A percentile compares a stretch with the other conserved stretches of the same genome.
phyloP scores from a whole-genome alignment of 2,888 invertebrate species.

The Ernsta delagoae region DNA sequence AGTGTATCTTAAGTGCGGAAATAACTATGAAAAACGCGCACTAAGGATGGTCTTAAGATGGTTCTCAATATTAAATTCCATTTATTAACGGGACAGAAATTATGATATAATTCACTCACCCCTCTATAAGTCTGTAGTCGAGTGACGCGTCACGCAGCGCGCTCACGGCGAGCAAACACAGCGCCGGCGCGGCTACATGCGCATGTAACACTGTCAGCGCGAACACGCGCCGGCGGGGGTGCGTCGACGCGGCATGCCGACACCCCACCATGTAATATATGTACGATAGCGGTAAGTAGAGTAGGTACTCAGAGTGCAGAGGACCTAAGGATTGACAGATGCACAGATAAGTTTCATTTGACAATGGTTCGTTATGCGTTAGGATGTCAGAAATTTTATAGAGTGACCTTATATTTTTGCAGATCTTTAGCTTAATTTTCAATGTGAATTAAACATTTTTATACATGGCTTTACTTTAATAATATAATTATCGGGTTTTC shows the following conservation, averaged over 20 bases:
- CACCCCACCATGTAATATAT: constrained; percentile 57
- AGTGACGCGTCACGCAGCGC: constrained; percentile 46
- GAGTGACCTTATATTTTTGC: too few relatives aligned
- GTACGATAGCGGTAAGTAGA: constrained; percentile 53
- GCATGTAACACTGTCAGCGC: constrained; percentile 51
- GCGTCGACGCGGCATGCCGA: constrained; percentile 41
- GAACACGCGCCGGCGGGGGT: constrained; percentile 46
- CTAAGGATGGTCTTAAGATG: too few relatives aligned
- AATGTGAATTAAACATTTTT: too few relatives aligned
- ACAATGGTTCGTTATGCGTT: not conserved
- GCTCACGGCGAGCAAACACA: constrained; percentile 49
- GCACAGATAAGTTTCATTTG: not conserved
- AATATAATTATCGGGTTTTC: too few relatives aligned
- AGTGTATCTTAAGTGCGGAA: too few relatives aligned
- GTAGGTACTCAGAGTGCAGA: constrained; percentile 54
- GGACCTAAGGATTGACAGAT: constrained; percentile 48
- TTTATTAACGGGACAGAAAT: too few relatives aligned
- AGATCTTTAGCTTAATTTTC: too few relatives aligned
- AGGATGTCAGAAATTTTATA: too few relatives aligned
- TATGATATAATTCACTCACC: constrained; percentile 46
- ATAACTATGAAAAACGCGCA: too few relatives aligned
- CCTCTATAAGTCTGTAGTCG: constrained; percentile 46
- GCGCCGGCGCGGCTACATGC: constrained; percentile 54
- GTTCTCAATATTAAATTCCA: too few relatives aligned
- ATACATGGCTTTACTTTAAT: too few relatives aligned